These are phyloP conservation scores for Scomber scombrus DNA, from an alignment of 2,113 vertebrate species.

Conservation along the genomic window DNA sequence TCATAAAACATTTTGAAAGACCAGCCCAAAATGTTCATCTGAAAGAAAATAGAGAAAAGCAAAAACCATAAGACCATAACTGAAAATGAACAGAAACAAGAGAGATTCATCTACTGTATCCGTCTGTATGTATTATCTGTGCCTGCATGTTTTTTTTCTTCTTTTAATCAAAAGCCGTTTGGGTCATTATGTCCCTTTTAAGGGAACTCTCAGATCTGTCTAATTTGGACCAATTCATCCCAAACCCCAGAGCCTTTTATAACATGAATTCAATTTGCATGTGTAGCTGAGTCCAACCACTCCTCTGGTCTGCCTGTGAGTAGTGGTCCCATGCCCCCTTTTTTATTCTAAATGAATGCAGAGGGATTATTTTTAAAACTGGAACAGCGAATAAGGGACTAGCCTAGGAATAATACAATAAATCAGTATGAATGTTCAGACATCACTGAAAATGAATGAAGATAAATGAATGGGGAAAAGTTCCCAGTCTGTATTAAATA, in stretches of 20 bases:
- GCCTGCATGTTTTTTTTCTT: not conserved
- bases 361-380: slow-evolving; percentile 22
- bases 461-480: slow-evolving; percentile 27
- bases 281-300: slow-evolving; percentile 22
- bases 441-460: slow-evolving; percentile 36
- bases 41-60: slow-evolving; percentile 21
- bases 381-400: slow-evolving; percentile 3
- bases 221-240: slow-evolving; percentile 41
- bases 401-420: slow-evolving; percentile 10
- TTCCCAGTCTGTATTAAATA: slow-evolving; percentile 28
- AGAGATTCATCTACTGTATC: slow-evolving; percentile 9
- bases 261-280: slow-evolving; percentile 58
- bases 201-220: slow-evolving; percentile 3
- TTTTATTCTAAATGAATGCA: slow-evolving; percentile 13
- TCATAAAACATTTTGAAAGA: slow-evolving; percentile 9
- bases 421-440: slow-evolving; percentile 6
- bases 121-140: not conserved
- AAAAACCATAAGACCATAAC: not conserved
- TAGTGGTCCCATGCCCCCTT: slow-evolving; percentile 4
- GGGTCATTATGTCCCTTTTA: slow-evolving; percentile 25
- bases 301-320: slow-evolving; percentile 16
- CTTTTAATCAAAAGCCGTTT: slow-evolving; percentile 2
- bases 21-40: not conserved
- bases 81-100: slow-evolving; percentile 6
- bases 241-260: slow-evolving; percentile 18